A percentile compares a stretch with the other conserved stretches of the same genome.
Evolutionary conservation across 2,888 invertebrate genomes (phyloP).

Genomic region (Habroteleia sp.): DNA sequence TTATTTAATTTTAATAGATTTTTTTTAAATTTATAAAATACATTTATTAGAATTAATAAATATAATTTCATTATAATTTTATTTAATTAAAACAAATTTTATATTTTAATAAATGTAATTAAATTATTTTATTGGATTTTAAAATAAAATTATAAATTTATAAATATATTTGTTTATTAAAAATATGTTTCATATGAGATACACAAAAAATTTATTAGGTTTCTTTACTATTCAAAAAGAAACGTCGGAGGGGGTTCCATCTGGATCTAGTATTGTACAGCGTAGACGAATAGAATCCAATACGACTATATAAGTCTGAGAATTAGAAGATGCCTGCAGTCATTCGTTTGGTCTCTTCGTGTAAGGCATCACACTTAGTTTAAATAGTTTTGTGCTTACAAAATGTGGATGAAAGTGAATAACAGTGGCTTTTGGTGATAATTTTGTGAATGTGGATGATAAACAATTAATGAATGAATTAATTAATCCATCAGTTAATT

Average conservation of each 20-base stretch:
- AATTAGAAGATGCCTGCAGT: constrained; percentile 50
- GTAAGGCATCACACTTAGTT: constrained; percentile 26
- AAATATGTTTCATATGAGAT: too few relatives aligned
- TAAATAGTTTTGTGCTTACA: constrained; percentile 21
- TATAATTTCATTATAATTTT: too few relatives aligned
- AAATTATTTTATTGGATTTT: too few relatives aligned
- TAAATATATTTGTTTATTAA: too few relatives aligned
- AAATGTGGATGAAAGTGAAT: constrained; percentile 29
- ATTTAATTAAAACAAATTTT: too few relatives aligned
- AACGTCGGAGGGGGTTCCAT: constrained; percentile 19
- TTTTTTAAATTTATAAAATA: too few relatives aligned
- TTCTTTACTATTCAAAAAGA: constrained; percentile 1
- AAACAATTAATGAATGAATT: too few relatives aligned
- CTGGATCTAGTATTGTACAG: constrained; percentile 39
- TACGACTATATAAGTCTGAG: constrained; percentile 49
- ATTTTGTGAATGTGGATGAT: constrained; percentile 3
- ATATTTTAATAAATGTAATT: too few relatives aligned
- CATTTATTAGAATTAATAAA: too few relatives aligned
- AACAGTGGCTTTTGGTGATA: constrained; percentile 24
- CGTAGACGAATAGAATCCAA: constrained; percentile 31
- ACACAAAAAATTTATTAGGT: constrained; percentile 7
- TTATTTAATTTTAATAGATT: too few relatives aligned
- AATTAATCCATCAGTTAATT: background rate
- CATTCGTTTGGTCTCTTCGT: constrained; percentile 34
- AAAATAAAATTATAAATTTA: too few relatives aligned